Evolutionary conservation across 2,113 vertebrate species (phyloP).

Genomic region (Pitta sordida): DNA sequence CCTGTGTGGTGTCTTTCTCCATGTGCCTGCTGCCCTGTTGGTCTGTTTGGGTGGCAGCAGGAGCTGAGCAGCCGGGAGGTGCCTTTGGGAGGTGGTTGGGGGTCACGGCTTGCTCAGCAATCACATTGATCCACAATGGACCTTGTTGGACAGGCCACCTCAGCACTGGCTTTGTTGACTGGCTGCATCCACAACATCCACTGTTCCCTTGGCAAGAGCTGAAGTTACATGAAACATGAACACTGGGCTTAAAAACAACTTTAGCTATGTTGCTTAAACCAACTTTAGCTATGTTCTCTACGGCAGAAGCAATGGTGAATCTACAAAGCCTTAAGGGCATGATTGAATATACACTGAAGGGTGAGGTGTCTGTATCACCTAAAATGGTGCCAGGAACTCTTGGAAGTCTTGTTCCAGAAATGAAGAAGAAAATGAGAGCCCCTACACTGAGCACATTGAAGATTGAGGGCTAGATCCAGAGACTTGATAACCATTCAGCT

Average conservation of each 20-base stretch:
- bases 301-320: background rate
- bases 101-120: accelerated
- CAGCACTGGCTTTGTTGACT: background rate
- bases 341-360: background rate
- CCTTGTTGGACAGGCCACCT: background rate
- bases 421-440: background rate
- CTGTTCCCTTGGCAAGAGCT: background rate
- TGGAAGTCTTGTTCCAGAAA: background rate
- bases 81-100: background rate
- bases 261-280: background rate
- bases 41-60: background rate
- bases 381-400: background rate
- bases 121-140: accelerated
- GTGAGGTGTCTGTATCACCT: background rate
- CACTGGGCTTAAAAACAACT: background rate
- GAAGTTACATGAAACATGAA: background rate
- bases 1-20: background rate
- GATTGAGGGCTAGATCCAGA: background rate
- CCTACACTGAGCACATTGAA: accelerated
- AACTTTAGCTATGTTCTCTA: background rate
- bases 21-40: accelerated
- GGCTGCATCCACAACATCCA: background rate
- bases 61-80: background rate
- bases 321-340: accelerated
- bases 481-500: accelerated